Base-by-base conservation (phyloP, 2,113 vertebrate species). In the Spermophilus dauricus region DNA sequence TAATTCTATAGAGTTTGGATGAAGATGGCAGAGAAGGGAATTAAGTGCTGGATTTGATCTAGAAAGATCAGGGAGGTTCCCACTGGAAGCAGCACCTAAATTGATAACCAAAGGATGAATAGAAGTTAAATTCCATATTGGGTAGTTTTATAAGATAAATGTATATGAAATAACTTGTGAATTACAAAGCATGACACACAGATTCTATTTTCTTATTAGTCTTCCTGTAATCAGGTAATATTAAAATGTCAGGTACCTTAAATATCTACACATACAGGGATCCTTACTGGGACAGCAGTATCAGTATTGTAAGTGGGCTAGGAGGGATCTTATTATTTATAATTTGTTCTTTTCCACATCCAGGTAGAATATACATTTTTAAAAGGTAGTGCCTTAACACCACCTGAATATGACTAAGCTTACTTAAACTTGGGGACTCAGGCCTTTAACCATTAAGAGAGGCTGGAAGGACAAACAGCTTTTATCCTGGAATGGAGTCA, bases 171-270 rank as follows among this genome's bases (percentile, higher is more conserved):
- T 75, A 51, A 70, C 11, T 77, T 89, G 2, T 75, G 61, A 93
- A 51, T 58, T 89, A 5, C 28, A 45, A 95, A 89, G 5, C 13
- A 76, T 11, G n/a, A 9, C 39, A 39, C 13, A 95, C 13, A 72
- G 13, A 63, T 82, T 76, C 18, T 45, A 80, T 70, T 97, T 93
- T 53, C 65, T 94, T 69, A 78, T 53, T 86, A 3, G 5, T 86
- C 14, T 67, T 86, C 58, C 53, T 69, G 2, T 70, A 73, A 39
- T 39, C 8, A 83, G 32, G 28, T 91, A 63, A 69, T 69, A 65
- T 91, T 91, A 87, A 93, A 84, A 70, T 87, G 51, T 42, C 4
- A 45, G 10, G 2, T 75, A 77, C 1, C 8, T 84, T 39, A 92
- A 69, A 42, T 78, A 78, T 77, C 18, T 89, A 81, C 87, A 92